phyloP scores from a whole-genome alignment of 2,888 invertebrate genomes.

The Deilephila elpenor region DNA sequence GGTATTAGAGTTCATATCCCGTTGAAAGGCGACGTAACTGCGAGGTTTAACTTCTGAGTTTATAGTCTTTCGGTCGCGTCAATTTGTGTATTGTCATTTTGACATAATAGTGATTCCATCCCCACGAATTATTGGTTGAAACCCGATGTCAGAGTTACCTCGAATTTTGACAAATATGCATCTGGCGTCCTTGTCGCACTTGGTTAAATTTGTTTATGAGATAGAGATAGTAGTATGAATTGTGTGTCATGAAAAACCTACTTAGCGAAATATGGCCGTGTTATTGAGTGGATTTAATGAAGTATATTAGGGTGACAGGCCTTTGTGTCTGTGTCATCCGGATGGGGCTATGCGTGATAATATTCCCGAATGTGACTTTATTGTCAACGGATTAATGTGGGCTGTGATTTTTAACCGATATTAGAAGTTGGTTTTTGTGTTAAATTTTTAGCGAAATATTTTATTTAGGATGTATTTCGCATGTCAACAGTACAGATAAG shows the following conservation, averaged over 20 bases:
- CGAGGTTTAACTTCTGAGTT: slow-evolving; percentile 78
- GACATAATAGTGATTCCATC: slow-evolving; percentile 82
- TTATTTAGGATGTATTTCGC: neutral
- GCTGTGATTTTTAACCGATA: slow-evolving; percentile 46
- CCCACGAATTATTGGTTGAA: slow-evolving; percentile 80
- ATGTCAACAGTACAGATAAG: neutral
- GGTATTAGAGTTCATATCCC: slow-evolving; percentile 36
- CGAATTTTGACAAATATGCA: slow-evolving; percentile 65
- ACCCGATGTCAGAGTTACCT: slow-evolving; percentile 75
- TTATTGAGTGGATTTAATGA: slow-evolving; percentile 78
- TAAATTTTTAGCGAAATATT: neutral
- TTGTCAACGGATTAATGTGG: slow-evolving; percentile 51
- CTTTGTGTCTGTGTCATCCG: slow-evolving; percentile 61
- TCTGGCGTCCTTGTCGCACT: slow-evolving; percentile 53
- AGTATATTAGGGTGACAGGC: slow-evolving; percentile 71
- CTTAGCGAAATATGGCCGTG: slow-evolving; percentile 72
- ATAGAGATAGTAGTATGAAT: slow-evolving; percentile 51
- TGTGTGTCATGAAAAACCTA: slow-evolving; percentile 66
- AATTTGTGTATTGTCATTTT: slow-evolving; percentile 84
- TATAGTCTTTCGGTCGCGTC: slow-evolving; percentile 81
- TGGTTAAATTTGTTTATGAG: slow-evolving; percentile 30
- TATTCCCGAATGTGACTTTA: slow-evolving; percentile 64
- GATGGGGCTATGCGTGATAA: slow-evolving; percentile 58
- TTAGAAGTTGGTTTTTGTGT: slow-evolving; percentile 39
- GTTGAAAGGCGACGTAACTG: slow-evolving; percentile 15